phyloP scores from a whole-genome alignment of 2,797 vertebrate genomes.

The Artibeus lituratus region DNA sequence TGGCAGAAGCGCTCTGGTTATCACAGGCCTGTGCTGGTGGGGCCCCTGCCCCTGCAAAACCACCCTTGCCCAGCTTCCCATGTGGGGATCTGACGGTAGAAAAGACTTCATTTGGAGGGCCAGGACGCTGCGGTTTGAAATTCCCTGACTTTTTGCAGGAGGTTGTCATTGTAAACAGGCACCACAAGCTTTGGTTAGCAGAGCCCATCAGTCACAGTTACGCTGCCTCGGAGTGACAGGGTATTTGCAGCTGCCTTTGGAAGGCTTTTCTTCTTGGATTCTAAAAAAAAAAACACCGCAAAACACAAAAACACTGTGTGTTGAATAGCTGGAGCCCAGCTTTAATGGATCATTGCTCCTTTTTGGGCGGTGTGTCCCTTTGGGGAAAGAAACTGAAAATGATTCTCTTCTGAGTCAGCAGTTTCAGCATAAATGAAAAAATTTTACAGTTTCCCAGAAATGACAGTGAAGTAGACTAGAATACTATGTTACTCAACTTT shows the following conservation, averaged over 20 bases:
- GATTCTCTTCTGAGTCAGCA: not conserved
- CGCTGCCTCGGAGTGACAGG: not conserved
- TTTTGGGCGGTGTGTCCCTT: slow-evolving; percentile 14
- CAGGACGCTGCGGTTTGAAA: not conserved
- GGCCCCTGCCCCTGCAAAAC: not conserved
- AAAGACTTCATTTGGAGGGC: not conserved
- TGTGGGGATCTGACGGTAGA: not conserved
- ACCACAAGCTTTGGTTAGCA: not conserved
- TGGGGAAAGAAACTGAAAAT: not conserved
- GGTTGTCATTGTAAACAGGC: not conserved
- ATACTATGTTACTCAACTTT: not conserved
- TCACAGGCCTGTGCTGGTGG: too few species aligned
- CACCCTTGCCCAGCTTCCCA: not conserved
- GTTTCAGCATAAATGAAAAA: not conserved
- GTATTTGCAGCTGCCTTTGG: not conserved
- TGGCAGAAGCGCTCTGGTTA: not conserved
- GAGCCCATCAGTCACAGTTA: not conserved
- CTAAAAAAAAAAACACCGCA: not conserved
- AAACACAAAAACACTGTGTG: not conserved
- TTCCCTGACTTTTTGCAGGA: not conserved
- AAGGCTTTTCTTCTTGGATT: not conserved
- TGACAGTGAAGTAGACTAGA: not conserved
- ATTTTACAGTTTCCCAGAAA: slow-evolving; percentile 8
- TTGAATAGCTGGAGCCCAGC: not conserved
- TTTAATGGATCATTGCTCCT: not conserved